Base-by-base conservation (phyloP, 2,888 invertebrate genomes). In the Noctua pronuba region DNA sequence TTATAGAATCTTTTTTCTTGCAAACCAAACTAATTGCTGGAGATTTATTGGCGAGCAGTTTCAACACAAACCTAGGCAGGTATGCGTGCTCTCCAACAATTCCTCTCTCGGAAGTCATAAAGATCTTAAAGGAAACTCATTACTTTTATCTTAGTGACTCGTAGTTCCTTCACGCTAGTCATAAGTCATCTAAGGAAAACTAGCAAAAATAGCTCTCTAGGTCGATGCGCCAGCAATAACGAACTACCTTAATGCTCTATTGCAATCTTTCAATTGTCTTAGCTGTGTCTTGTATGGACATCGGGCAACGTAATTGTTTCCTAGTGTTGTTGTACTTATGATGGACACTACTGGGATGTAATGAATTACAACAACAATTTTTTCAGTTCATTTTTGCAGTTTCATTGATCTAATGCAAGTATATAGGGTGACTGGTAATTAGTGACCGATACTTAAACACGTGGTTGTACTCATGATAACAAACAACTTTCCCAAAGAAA, bases 181-280 rank as follows among this genome's bases (percentile, higher is more conserved):
- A 31, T 73, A 58, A 64, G 31, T 60, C 35, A 31, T 31, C 21
- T 44, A 52, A 70, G 74, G 72, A 82, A 73, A 86, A 83, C 46
- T 28, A 13, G 41, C 21, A 35, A 82, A 69, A 82, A 81, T 46
- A 13, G 13, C 2, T 52, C 46, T 82, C 75, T 60, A 75, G 70
- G 74, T 74, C 62, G 44, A 77, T 70, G 28, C 44, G 67, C 18
- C 58, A 55, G 24, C 41, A 38, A 28, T 31, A 41, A 28, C 3
- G 11, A 55, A 46, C 16, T 70, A 60, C n/a, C 52, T 16, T 28
- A 35, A n/a, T 65, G 44, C 11, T 18, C 24, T 73, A 58, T 52
- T 72, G 72, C 68, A 85, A 82, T 85, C 55, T 70, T 84, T 58
- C 77, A 85, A 77, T 82, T 84, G 77, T 77, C 60, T 66, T 10